Evolutionary conservation across 1,140 invertebrate species (phyloP), one percentile per base, ranked within the genome.

Genomic region (Sycophaga agraensis): DNA sequence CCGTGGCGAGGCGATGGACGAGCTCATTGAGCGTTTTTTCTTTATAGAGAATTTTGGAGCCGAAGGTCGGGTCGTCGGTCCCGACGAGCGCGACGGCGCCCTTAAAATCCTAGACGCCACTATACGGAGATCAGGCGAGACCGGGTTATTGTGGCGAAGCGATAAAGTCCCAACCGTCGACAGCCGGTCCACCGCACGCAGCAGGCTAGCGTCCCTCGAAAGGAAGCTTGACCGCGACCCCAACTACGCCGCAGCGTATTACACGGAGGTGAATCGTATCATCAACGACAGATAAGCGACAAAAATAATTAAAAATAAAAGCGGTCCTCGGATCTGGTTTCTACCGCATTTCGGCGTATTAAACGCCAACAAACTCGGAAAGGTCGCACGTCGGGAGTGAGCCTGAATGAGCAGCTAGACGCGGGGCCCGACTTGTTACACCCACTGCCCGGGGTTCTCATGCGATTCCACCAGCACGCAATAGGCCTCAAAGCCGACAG

Each of bases 401-500:
- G 0, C 6, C 69, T 22, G 63, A 64, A 48, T n/a, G 45, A 48
- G 7, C 24, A 19, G 9, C 16, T 28, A 4, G 6, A 26, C 11
- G 14, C 21, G 1, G 76, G 72, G 0, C 75, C 73, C 1, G 71
- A 74, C 40, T 43, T 73, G 5, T 40, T 68, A 2, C 37, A 69
- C 3, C 64, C 68, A 5, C 58, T 75, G 6, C 11, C 67, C 11
- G 71, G 65, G 0, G 68, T 74, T 17, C 14, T 76, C 1, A 66
- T 74, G 16, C 62, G 70, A 8, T 77, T 78, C 43, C 35, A 73
- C 2, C 48, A 68, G 49, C 45, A 62, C n/a, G 11, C 9, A 3
- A 51, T 73, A 4, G 72, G 69, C 1, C 57, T 73, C 7, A 59
- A 9, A 9, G 68, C 60, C 16, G 71, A 76, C 50, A 77, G 77